Base-by-base conservation (phyloP, 2,888 invertebrate species). In the Cryptocheilus praepositus region DNA sequence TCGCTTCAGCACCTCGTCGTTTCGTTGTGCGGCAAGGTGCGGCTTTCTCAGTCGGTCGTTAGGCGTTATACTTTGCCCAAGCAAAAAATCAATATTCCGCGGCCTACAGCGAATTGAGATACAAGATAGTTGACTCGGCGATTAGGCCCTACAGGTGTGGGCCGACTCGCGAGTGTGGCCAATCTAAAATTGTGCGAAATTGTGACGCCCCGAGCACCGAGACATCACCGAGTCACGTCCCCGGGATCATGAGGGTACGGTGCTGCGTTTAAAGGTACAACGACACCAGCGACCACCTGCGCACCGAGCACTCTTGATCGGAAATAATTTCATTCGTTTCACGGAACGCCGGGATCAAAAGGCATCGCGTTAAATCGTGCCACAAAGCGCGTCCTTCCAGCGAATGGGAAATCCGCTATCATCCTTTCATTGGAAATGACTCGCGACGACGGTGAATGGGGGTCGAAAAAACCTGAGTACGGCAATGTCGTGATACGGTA, bases 41-140 rank as follows among this genome's bases (percentile, higher is more conserved):
- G 61, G 45, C 51, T 60, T 21, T 44, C 60, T 60, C 51, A 53
- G 43, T 64, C 70, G 67, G 71, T 77, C 71, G 76, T 77, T 74
- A 76, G 74, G 71, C 67, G 65, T 61, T 57, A 66, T 53, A 68
- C 68, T 57, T 52, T 56, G 61, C 61, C 52, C 61, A 64, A 36
- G 54, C 67, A 76, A 73, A 79, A 76, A 78, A 76, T 78, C 64
- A 80, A 83, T 83, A 82, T 76, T 73, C 69, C 66, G 60, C 62
- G 72, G 70, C 69, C 74, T 72, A 73, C 71, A 70, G 73, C 76
- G 80, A 74, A 83, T 83, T 83, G 82, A 83, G 83, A 83, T 78
- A 76, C 79, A 79, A 79, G 79, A 81, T 71, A 77, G 79, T 79
- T 79, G 78, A 79, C 49, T 49, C 79, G 79, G 72, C 77, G 78